A percentile compares a stretch with the other conserved stretches of the same genome.
phyloP scores from a whole-genome alignment of 2,797 vertebrate genomes.

The Tragopan temminckii region DNA sequence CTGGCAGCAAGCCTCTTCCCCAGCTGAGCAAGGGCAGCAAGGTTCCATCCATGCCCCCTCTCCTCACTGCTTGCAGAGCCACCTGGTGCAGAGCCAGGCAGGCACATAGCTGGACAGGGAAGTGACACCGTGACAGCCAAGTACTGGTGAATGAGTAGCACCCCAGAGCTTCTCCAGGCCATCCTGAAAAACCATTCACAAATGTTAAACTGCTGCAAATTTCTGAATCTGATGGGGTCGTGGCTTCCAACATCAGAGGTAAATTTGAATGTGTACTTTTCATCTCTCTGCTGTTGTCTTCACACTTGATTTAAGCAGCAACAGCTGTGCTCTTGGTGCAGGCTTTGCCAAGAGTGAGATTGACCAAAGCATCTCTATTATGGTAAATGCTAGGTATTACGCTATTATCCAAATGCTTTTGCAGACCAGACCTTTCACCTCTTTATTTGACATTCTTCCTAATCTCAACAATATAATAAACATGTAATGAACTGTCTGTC shows the following conservation, averaged over 20 bases:
- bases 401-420: background rate
- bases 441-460: background rate
- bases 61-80: background rate
- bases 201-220: background rate
- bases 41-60: accelerated
- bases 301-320: background rate
- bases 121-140: background rate
- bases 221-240: background rate
- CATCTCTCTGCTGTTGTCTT: background rate
- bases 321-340: background rate
- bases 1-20: background rate
- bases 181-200: background rate
- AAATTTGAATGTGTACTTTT: background rate
- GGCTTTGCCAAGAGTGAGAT: background rate
- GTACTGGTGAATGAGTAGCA: background rate
- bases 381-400: background rate
- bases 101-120: background rate
- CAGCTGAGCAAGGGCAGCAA: background rate
- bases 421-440: background rate
- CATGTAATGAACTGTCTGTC: background rate
- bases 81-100: accelerated
- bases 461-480: background rate
- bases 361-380: background rate
- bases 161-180: background rate
- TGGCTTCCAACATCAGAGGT: background rate